phyloP scores from a whole-genome alignment of 2,888 invertebrate species.

The Cheilosia vulpina region DNA sequence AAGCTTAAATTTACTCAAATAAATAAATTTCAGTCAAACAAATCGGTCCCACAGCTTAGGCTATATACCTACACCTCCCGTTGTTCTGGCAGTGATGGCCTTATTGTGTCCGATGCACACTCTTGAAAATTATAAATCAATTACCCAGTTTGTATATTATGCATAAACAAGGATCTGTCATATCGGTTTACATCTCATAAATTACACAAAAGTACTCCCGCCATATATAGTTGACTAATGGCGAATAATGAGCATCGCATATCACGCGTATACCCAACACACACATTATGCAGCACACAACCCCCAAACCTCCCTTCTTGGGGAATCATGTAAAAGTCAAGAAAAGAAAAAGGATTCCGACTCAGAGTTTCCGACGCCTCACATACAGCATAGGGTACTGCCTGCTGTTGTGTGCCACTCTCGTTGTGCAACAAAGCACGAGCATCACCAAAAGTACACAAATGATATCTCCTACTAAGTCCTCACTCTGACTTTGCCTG shows the following conservation, averaged over 20 bases:
- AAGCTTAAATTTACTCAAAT: too few species aligned
- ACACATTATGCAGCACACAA: slow-evolving; percentile 13
- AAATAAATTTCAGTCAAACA: too few species aligned
- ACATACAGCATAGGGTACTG: slow-evolving; percentile 24
- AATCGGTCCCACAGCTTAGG: too few species aligned
- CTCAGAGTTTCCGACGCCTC: slow-evolving; percentile 24
- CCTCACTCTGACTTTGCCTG: slow-evolving; percentile 16
- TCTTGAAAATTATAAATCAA: slow-evolving; percentile 66
- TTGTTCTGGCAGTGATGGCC: not conserved
- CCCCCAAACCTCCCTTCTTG: slow-evolving; percentile 11
- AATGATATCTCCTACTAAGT: slow-evolving; percentile 7
- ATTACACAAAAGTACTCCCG: slow-evolving; percentile 65
- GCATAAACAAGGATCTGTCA: slow-evolving; percentile 70
- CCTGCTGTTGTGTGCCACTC: slow-evolving; percentile 10
- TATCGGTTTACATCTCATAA: slow-evolving; percentile 75
- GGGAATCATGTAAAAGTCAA: slow-evolving; percentile 63
- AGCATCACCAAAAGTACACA: not conserved
- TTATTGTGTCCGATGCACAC: slow-evolving; percentile 4
- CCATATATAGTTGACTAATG: slow-evolving; percentile 26
- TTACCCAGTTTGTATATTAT: slow-evolving; percentile 51
- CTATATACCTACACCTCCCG: not conserved
- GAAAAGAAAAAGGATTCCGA: slow-evolving; percentile 67
- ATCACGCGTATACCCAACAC: slow-evolving; percentile 8
- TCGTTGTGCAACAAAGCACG: slow-evolving; percentile 42
- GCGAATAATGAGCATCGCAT: slow-evolving; percentile 60